A percentile compares a stretch with the other conserved stretches of the same genome.
Conservation (phyloP, 2,888 invertebrate genomes). For the Chrysolina americana region DNA sequence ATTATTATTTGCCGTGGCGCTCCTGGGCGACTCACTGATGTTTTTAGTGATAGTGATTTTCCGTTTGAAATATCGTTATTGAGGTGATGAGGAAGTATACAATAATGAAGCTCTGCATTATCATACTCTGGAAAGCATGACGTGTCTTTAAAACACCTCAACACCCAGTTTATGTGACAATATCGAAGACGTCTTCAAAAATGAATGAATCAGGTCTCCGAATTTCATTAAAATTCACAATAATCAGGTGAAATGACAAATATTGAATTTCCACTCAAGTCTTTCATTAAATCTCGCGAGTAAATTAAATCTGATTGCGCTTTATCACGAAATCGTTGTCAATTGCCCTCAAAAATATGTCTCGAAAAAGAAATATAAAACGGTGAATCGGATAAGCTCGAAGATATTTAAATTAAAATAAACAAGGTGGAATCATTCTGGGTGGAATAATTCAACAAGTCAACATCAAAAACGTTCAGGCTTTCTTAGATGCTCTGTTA, state of each 20-base stretch:
- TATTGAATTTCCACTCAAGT: conserved; percentile 5
- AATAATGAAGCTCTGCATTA: too few relatives aligned
- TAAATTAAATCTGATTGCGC: conserved; percentile 15
- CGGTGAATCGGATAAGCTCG: neutral
- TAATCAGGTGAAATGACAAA: conserved; percentile 15
- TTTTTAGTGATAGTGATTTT: too few relatives aligned
- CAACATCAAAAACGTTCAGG: neutral
- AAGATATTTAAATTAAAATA: conserved; percentile 8
- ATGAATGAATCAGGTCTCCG: too few relatives aligned
- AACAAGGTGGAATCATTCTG: neutral
- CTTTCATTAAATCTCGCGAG: conserved; percentile 5
- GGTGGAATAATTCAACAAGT: neutral
- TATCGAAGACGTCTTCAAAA: too few relatives aligned
- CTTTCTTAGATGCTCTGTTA: too few relatives aligned
- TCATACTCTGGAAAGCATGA: too few relatives aligned
- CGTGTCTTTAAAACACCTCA: too few relatives aligned
- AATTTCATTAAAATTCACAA: neutral
- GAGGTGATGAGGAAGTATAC: too few relatives aligned
- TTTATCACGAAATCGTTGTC: conserved; percentile 11
- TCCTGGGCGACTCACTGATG: too few relatives aligned
- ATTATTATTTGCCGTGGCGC: too few relatives aligned
- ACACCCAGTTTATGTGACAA: too few relatives aligned
- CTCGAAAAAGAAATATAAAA: neutral
- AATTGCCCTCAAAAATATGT: neutral
- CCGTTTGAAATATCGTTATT: too few relatives aligned